Percentiles rank a stretch among this genome's conserved stretches.
Evolutionary conservation across 2,797 vertebrate genomes (phyloP).

Genomic region (Semaprochilodus insignis): DNA sequence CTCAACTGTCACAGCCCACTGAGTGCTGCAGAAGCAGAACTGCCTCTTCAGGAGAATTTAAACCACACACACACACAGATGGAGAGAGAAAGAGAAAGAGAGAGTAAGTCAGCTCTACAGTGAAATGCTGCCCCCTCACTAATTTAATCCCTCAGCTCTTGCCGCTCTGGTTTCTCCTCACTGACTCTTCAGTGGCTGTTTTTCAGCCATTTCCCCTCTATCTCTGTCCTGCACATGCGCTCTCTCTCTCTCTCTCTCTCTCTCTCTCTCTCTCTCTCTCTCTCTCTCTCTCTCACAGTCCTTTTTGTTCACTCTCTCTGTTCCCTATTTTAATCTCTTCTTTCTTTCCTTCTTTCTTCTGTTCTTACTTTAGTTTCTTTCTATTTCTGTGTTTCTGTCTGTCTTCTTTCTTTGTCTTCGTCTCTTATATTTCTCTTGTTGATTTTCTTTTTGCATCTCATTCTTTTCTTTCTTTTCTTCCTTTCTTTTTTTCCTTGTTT

Average conservation of each 20-base stretch:
- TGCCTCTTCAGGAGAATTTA: slow-evolving; percentile 53
- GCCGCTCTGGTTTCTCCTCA: slow-evolving; percentile 53
- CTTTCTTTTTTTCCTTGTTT: too few species aligned
- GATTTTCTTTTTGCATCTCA: background rate
- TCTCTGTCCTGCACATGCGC: background rate
- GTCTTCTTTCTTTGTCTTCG: too few species aligned
- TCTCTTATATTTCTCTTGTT: background rate
- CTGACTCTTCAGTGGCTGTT: slow-evolving; percentile 43
- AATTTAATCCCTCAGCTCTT: slow-evolving; percentile 50
- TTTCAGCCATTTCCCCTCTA: background rate
- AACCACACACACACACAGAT: slow-evolving; percentile 29
- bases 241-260: background rate
- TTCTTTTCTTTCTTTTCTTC: background rate
- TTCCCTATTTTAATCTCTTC: background rate
- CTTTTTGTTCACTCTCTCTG: background rate
- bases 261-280: too few species aligned
- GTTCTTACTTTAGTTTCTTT: too few species aligned
- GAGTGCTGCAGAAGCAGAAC: slow-evolving; percentile 46
- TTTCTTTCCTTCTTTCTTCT: background rate
- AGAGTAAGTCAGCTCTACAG: slow-evolving; percentile 13
- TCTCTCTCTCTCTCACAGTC: background rate
- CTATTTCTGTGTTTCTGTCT: background rate
- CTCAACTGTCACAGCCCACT: slow-evolving; percentile 50
- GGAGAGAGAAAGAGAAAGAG: slow-evolving; percentile 17
- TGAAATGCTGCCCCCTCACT: slow-evolving; percentile 33